phyloP scores from a whole-genome alignment of 2,113 vertebrate species.

The Sphaerodactylus townsendi region DNA sequence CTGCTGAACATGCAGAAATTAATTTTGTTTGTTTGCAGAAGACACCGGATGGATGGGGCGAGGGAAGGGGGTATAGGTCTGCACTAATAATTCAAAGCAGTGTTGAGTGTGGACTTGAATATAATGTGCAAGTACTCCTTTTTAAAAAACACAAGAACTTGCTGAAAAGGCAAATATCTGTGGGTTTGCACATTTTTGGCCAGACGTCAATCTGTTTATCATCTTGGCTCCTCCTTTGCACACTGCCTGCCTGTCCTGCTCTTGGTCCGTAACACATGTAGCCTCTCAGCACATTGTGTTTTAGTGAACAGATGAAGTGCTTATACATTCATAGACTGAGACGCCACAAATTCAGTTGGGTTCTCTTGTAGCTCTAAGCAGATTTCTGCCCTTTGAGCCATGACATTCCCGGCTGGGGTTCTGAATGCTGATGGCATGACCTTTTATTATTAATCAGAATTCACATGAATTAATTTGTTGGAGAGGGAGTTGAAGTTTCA shows the following conservation, averaged over 20 bases:
- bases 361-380: slow-evolving; percentile 78
- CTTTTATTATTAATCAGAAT: slow-evolving; percentile 80
- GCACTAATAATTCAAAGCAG: background rate
- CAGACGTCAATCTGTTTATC: background rate
- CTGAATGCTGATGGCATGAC: slow-evolving; percentile 77
- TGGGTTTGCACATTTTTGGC: background rate
- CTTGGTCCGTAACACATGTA: background rate
- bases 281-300: slow-evolving; percentile 58
- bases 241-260: slow-evolving; percentile 46
- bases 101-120: background rate
- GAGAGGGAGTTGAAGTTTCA: slow-evolving; percentile 62
- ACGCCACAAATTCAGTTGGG: slow-evolving; percentile 81
- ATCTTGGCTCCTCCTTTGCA: background rate
- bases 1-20: background rate
- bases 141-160: background rate
- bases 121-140: background rate
- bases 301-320: slow-evolving; percentile 78
- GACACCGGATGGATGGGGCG: background rate
- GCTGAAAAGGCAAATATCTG: background rate
- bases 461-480: slow-evolving; percentile 80
- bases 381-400: slow-evolving; percentile 84
- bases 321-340: slow-evolving; percentile 88
- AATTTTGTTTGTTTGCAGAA: background rate
- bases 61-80: background rate
- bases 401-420: slow-evolving; percentile 76